Evolutionary conservation across 2,888 invertebrate genomes (phyloP), one percentile per base, ranked within the genome.

Genomic region (Parapristionchus giblindavisi): DNA sequence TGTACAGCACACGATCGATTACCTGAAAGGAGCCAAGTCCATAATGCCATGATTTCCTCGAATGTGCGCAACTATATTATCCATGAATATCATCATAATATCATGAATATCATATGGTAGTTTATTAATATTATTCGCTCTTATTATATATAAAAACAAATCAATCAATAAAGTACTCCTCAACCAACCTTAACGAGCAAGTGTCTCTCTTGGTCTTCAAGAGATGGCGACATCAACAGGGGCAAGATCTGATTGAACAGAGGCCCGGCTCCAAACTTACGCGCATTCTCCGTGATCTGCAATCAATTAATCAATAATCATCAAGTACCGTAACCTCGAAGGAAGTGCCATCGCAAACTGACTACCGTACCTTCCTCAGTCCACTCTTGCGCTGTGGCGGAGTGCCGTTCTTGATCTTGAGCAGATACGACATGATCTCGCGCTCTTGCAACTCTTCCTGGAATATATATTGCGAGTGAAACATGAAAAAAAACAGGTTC

Each of bases 321-420:
- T 24, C 24, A 36, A 8, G 17, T 68, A 24, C 11, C 24, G 27
- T 63, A 17, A 17, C 8, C 17, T 43, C 8, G 36, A 60, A 58
- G 4, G 34, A n/a, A 21, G 38, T 32, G 2, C 8, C 11, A 38
- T 2, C 38, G 3, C 38, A 40, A 40, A n/a, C n/a, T 17, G 3
- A 38, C 43, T 32, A 17, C n/a, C 71, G n/a, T 21, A 79, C 79
- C 76, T 85, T 87, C 60, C 87, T 74, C 6, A 87, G 76, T 52
- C 87, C 87, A 34, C 82, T 80, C 73, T 99, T 99, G 81, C 99
- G 92, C 97, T 99, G 98, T 0, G 98, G 99, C 21, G 99, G 99
- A 0, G 99, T 98, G 32, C 99, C 99, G 87, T 99, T 99, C 91
- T 99, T 99, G 77, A 99, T 99, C 89, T 99, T 99, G 75, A 99